Conservation (phyloP, 2,888 invertebrate species). For the Drosophila subsilvestris region DNA sequence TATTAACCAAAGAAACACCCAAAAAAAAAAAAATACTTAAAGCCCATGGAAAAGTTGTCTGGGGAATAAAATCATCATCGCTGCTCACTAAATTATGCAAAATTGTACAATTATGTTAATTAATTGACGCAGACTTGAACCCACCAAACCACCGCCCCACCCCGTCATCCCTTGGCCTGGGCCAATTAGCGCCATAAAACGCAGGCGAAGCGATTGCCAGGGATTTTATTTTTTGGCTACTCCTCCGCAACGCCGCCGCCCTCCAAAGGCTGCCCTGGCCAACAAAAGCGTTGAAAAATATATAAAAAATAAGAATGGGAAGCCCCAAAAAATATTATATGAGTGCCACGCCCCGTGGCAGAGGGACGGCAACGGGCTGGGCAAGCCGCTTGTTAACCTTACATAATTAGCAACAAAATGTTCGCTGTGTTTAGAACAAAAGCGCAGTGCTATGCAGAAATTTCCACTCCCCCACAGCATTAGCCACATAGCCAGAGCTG, state of each 20-base stretch:
- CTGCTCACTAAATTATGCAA: constrained; percentile 68
- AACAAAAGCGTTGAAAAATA: constrained; percentile 1
- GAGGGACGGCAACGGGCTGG: not conserved
- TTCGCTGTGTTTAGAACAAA: constrained; percentile 76
- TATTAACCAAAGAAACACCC: not conserved
- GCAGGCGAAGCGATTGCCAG: constrained; percentile 64
- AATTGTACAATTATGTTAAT: constrained; percentile 79
- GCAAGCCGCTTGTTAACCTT: constrained; percentile 60
- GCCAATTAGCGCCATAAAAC: constrained; percentile 76
- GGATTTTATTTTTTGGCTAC: constrained; percentile 54
- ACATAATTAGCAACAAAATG: constrained; percentile 73
- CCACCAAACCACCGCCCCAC: constrained; percentile 12
- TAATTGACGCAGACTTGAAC: constrained; percentile 63
- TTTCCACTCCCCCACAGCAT: constrained; percentile 10
- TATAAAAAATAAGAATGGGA: constrained; percentile 6
- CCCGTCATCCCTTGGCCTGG: constrained; percentile 27
- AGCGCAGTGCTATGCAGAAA: constrained; percentile 65
- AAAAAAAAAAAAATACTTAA: constrained; percentile 10
- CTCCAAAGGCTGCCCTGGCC: constrained; percentile 31
- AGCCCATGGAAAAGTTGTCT: constrained; percentile 10
- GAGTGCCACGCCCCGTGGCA: constrained; percentile 35
- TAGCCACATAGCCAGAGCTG: constrained; percentile 28
- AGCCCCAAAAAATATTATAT: constrained; percentile 18
- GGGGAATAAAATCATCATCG: constrained; percentile 39
- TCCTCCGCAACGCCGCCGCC: constrained; percentile 32